Base-by-base conservation (phyloP, 2,888 invertebrate species). In the Nomada ruficornis region DNA sequence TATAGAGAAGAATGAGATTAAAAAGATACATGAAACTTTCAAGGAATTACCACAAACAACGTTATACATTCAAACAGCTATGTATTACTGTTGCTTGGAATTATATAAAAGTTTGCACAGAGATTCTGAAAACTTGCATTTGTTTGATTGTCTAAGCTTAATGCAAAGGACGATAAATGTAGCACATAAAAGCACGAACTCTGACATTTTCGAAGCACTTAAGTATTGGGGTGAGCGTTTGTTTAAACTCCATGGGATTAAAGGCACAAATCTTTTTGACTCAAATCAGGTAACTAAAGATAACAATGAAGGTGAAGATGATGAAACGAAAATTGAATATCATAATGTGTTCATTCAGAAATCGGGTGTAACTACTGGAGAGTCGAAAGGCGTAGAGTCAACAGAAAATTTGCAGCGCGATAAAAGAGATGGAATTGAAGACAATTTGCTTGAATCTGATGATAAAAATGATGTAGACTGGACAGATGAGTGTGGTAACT, bases 401-500 rank as follows among this genome's bases (percentile, higher is more conserved):
- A 52, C n/a, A n/a, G 23, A 79, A 60, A 57, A 54, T 36, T 23
- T 26, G 13, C 20, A 13, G 23, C 11, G n/a, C 11, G 60, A 55
- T 26, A 55, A 26, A 0, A 23, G 15, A 3, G 29, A 13, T 64
- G n/a, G 52, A 47, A n/a, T 29, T 4, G 23, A 26, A 20, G 23
- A 77, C 18, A 29, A 29, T 18, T 59, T 63, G 52, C 52, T 36
- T 26, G 64, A 68, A 62, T 26, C 64, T 4, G 63, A 64, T n/a
- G 54, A 73, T 44, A 77, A 79, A 69, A 65, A 77, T 50, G 64
- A 82, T 44, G 15, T 75, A 23, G 82, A 89, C 69, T 92, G 89
- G 92, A 90, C 87, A 50, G 90, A 92, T 23, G 90, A 91, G 50
- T 93, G 93, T 93, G 91, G 87, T 7, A 91, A 92, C 83, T 91